These are phyloP conservation scores for Struthio camelus DNA, from an alignment of 2,113 vertebrate genomes.

Conservation along the genomic window DNA sequence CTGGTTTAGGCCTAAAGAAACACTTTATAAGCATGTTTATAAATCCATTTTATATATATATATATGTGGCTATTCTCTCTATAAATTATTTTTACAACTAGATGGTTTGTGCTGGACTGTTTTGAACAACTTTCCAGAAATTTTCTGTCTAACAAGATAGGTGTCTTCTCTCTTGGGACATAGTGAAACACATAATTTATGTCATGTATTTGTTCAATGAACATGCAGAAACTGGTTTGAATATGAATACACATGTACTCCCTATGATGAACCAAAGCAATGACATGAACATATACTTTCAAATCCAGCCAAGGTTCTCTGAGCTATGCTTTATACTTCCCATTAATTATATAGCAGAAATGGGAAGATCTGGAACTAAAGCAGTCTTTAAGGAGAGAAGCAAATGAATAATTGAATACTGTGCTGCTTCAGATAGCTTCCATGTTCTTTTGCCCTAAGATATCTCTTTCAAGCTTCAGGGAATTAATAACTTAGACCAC, in stretches of 20 bases:
- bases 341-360: constrained; percentile 63
- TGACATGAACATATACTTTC: not conserved
- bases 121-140: not conserved
- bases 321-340: constrained; percentile 20
- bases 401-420: constrained; percentile 65
- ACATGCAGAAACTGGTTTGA: not conserved
- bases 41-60: not conserved
- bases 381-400: constrained; percentile 47
- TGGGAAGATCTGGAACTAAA: constrained; percentile 44
- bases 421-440: constrained; percentile 28
- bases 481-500: constrained; percentile 56
- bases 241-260: not conserved
- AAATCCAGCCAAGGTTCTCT: not conserved
- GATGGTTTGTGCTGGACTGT: too few relatives aligned
- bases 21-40: too few relatives aligned
- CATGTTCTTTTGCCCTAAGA: constrained; percentile 28
- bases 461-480: constrained; percentile 53
- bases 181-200: not conserved
- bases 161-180: not conserved
- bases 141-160: not conserved
- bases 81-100: not conserved
- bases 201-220: not conserved
- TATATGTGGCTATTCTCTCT: too few relatives aligned
- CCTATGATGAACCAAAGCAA: not conserved
- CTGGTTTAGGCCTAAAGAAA: not conserved